Base-by-base conservation (phyloP, 1,140 invertebrate species). In the Monochamus saltuarius region DNA sequence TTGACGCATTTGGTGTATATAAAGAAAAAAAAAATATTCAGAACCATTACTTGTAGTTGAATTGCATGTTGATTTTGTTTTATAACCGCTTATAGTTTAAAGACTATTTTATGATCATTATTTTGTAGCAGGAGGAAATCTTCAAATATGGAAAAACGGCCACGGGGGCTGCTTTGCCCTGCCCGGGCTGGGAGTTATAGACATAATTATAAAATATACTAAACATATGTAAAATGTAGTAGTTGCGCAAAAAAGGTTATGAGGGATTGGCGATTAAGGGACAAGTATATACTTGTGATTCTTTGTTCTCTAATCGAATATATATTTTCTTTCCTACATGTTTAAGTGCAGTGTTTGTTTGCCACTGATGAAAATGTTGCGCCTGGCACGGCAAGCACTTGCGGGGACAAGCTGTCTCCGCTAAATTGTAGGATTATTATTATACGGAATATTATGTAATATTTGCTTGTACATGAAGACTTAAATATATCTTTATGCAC, bases 401-500 rank as follows among this genome's bases (percentile, higher is more conserved):
- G 66, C 62, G 64, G 66, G 63, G 65, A 64, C 65, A 8, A 65
- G 67, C 69, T 68, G 65, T 64, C 63, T 59, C 59, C 49, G 55
- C 59, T 57, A 61, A 61, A 66, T 51, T 71, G 71, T 76, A 76
- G 72, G 75, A 69, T 74, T 75, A 75, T 70, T 71, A 70, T 73
- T 70, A 75, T 70, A 74, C 69, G 74, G 73, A 74, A 64, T 67
- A 73, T 73, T 76, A 76, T 78, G 76, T 78, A 78, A 77, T 76
- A 77, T 77, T 56, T 78, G 76, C 76, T 78, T 78, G 76, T 78
- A 78, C 74, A 78, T 78, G 76, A 78, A 78, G 75, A 78, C 75
- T 77, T 76, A 76, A 78, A 75, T 77, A 78, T 78, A 78, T 78
- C 76, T 78, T 77, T 78, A 78, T 78, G 76, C 76, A 78, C 76